Evolutionary conservation across 2,113 vertebrate species (phyloP).

Genomic region (Chrysemys picta): DNA sequence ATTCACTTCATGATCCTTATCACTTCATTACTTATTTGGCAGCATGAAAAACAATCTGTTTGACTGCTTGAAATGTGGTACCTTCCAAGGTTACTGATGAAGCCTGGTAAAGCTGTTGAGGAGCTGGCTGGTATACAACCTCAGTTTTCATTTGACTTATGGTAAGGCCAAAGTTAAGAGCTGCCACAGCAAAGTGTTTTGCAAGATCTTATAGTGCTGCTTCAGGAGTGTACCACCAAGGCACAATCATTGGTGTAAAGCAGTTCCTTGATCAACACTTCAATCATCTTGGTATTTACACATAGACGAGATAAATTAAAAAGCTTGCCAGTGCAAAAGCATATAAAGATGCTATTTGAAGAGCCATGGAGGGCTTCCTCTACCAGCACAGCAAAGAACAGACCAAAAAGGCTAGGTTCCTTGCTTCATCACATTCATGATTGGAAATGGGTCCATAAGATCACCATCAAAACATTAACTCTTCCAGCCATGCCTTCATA

Average conservation of each 20-base stretch:
- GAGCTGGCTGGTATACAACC: too few relatives aligned
- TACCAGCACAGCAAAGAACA: background rate
- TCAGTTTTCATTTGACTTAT: too few relatives aligned
- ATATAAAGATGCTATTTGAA: background rate
- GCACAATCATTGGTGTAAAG: too few relatives aligned
- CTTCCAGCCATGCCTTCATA: background rate
- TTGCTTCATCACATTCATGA: background rate
- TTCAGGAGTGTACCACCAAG: background rate
- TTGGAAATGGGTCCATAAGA: background rate
- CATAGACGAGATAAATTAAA: background rate
- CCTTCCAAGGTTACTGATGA: too few relatives aligned
- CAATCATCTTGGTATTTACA: background rate
- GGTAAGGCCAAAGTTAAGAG: too few relatives aligned
- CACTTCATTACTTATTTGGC: too few relatives aligned
- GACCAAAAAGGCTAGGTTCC: background rate
- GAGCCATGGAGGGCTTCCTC: background rate
- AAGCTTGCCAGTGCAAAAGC: background rate
- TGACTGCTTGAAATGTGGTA: too few relatives aligned
- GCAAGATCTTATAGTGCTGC: too few relatives aligned
- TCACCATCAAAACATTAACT: background rate
- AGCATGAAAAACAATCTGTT: too few relatives aligned
- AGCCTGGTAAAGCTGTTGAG: too few relatives aligned
- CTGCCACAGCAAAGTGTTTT: too few relatives aligned
- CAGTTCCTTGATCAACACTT: background rate
- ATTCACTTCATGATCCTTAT: too few relatives aligned